Base-by-base conservation (phyloP, 2,888 invertebrate genomes). In the Panorpa germanica region DNA sequence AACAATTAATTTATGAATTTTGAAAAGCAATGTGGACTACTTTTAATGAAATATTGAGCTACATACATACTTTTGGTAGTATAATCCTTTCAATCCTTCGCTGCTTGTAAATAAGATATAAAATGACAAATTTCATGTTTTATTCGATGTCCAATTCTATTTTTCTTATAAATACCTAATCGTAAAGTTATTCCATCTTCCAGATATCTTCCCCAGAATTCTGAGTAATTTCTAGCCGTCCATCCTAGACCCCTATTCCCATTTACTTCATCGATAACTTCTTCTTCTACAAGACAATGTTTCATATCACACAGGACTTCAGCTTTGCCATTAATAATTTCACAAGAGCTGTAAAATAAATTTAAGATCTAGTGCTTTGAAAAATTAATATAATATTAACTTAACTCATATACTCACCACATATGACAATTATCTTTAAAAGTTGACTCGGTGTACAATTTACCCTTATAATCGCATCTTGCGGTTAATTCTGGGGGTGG, bases 131-230 rank as follows among this genome's bases (percentile, higher is more conserved):
- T 4, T 25, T 26, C 10, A 20, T 15, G n/a, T n/a, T n/a, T n/a
- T n/a, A n/a, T n/a, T n/a, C n/a, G n/a, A n/a, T n/a, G n/a, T n/a
- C n/a, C n/a, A n/a, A n/a, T n/a, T n/a, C n/a, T n/a, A n/a, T n/a
- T n/a, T n/a, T n/a, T n/a, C n/a, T n/a, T n/a, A 4, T 12, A 24
- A 33, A 50, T 41, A 65, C 90, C 90, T 34, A 85, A 60, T 38
- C 74, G 70, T 40, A 72, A 67, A 24, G 63, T 56, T 28, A 90
- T 57, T 2, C 86, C 93, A 13, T 91, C 83, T 4, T 64, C 63
- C 10, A 90, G 65, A 28, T 75, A 81, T 47, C 67, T 68, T 3
- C 81, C 83, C 70, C 77, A 80, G 55, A 91, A 88, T 46, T 74
- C 60, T 0, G 76, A 61, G 51, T 91, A 82, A 53, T 83, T 88